These are phyloP conservation scores for Elephantulus edwardii DNA, from an alignment of 2,113 vertebrate genomes.

Conservation along the genomic window DNA sequence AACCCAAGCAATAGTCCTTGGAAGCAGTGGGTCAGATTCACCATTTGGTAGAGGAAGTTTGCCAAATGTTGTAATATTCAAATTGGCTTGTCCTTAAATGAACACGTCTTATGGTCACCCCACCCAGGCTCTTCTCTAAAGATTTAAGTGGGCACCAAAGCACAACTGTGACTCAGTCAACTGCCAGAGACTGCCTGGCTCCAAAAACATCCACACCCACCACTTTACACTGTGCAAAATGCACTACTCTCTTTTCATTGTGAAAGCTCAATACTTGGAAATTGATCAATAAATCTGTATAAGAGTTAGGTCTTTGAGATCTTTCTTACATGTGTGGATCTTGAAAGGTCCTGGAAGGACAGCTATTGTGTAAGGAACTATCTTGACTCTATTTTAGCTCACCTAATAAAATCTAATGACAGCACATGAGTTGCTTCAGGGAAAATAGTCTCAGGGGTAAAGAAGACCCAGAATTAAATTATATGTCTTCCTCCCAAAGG, in stretches of 20 bases:
- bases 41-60: conserved; percentile 35
- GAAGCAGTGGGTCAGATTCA: conserved; percentile 45
- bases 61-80: conserved; percentile 42
- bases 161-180: conserved; percentile 54
- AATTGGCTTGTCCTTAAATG: conserved; percentile 59
- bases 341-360: neutral
- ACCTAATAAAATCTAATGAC: conserved; percentile 56
- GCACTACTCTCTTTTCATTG: conserved; percentile 30
- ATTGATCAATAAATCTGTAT: conserved; percentile 61
- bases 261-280: conserved; percentile 43
- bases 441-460: conserved; percentile 50
- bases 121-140: conserved; percentile 62
- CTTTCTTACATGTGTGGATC: neutral
- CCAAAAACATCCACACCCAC: conserved; percentile 61
- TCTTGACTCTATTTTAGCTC: conserved; percentile 45
- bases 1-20: conserved; percentile 35
- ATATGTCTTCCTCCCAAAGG: conserved; percentile 46
- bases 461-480: conserved; percentile 60
- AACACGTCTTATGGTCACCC: conserved; percentile 47
- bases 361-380: conserved; percentile 41
- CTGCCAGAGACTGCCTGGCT: conserved; percentile 60
- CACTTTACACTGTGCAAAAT: conserved; percentile 42
- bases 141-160: conserved; percentile 57
- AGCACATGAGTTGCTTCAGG: conserved; percentile 30
- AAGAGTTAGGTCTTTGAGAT: neutral